Percentiles rank a stretch among this genome's conserved stretches.
Evolutionary conservation across 2,888 invertebrate species (phyloP).

Genomic region (Cerceris rybyensis): DNA sequence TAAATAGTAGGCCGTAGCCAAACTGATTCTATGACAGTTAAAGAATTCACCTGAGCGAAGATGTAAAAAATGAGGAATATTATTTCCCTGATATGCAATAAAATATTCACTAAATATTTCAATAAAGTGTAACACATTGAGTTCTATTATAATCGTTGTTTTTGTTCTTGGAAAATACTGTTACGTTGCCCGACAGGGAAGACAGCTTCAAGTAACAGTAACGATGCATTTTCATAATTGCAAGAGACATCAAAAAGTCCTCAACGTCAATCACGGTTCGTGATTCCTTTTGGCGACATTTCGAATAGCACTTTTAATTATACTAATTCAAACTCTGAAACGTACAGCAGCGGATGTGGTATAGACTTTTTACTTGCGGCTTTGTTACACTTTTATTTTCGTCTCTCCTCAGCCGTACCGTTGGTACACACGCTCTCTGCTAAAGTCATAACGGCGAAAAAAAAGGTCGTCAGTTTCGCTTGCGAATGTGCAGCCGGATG

Average conservation of each 20-base stretch:
- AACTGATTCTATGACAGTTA: too few species aligned
- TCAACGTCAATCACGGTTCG: neutral
- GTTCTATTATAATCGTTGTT: too few species aligned
- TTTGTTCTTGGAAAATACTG: too few species aligned
- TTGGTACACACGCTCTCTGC: constrained; percentile 21
- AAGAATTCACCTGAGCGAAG: too few species aligned
- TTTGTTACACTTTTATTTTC: constrained; percentile 70
- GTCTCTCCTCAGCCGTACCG: constrained; percentile 29
- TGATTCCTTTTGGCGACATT: neutral
- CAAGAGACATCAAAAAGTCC: neutral
- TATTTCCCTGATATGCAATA: too few species aligned
- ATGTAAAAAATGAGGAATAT: too few species aligned
- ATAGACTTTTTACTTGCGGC: constrained; percentile 63
- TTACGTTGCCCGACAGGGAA: too few species aligned
- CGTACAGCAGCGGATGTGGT: constrained; percentile 61
- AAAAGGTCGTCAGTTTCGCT: constrained; percentile 39
- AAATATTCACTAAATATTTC: too few species aligned
- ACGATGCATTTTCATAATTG: neutral
- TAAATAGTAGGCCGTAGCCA: too few species aligned
- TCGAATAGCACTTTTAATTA: constrained; percentile 17
- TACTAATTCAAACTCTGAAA: constrained; percentile 17
- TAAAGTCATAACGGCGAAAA: constrained; percentile 1
- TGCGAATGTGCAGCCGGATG: constrained; percentile 51
- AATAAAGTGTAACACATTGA: too few species aligned
- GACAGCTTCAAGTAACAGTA: too few species aligned